Conservation (phyloP, 2,888 invertebrate genomes). For the Heliconius erato region DNA sequence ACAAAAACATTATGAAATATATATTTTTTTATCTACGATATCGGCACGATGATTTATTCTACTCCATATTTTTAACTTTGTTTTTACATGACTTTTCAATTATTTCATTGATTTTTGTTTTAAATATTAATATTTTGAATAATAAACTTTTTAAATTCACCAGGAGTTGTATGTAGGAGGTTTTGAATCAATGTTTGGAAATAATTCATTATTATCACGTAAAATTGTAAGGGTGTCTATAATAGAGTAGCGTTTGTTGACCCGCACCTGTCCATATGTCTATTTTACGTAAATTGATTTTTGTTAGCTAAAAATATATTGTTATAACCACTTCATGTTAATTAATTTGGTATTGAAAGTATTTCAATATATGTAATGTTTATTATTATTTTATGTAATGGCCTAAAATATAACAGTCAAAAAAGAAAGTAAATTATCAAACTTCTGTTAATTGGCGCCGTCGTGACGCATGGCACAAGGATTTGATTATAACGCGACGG, state of each 20-base stretch:
- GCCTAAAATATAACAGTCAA: not conserved
- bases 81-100: not conserved
- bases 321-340: not conserved
- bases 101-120: not conserved
- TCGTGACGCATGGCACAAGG: too few relatives aligned
- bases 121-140: not conserved
- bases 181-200: constrained; percentile 19
- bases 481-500: too few relatives aligned
- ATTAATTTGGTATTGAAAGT: not conserved
- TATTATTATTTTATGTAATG: not conserved
- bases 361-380: not conserved
- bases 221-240: constrained; percentile 21
- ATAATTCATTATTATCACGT: constrained; percentile 13
- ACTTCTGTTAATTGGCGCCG: too few relatives aligned
- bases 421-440: too few relatives aligned
- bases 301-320: not conserved
- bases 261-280: constrained; percentile 33
- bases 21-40: too few relatives aligned
- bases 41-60: too few relatives aligned
- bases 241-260: constrained; percentile 38
- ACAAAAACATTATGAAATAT: too few relatives aligned
- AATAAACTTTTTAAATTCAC: not conserved
- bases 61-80: too few relatives aligned
- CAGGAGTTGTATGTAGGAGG: too few relatives aligned
- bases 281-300: constrained; percentile 18